A percentile compares a stretch with the other conserved stretches of the same genome.
Evolutionary conservation across 2,888 invertebrate species (phyloP).

Genomic region (Tanypteryx hageni): DNA sequence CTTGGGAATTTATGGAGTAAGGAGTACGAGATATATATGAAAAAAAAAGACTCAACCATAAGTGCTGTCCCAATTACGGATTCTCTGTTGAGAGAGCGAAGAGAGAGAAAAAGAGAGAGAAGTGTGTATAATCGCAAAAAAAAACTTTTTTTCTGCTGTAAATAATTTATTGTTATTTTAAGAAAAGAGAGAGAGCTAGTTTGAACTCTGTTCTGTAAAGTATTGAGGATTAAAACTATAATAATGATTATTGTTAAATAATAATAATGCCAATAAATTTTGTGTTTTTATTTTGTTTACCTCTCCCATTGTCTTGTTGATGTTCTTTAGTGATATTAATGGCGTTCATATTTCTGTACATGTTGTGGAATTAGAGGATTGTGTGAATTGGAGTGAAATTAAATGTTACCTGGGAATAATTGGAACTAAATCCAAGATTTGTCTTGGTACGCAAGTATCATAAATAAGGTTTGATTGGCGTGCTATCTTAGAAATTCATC

Average conservation of each 20-base stretch:
- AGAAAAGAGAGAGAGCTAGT: slow-evolving; percentile 66
- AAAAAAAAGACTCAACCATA: slow-evolving; percentile 60
- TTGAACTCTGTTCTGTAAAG: slow-evolving; percentile 66
- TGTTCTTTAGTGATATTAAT: too few relatives aligned
- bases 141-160: slow-evolving; percentile 65
- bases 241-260: slow-evolving; percentile 65
- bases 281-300: neutral
- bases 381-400: too few relatives aligned
- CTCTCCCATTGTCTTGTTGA: neutral
- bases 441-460: too few relatives aligned
- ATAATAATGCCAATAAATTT: slow-evolving; percentile 54
- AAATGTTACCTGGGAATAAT: too few relatives aligned
- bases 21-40: neutral
- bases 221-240: slow-evolving; percentile 66
- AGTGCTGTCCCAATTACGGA: slow-evolving; percentile 64
- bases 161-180: slow-evolving; percentile 66
- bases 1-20: neutral
- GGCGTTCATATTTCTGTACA: too few relatives aligned
- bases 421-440: too few relatives aligned
- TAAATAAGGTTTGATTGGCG: too few relatives aligned
- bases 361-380: too few relatives aligned
- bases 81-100: slow-evolving; percentile 43
- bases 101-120: slow-evolving; percentile 35
- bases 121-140: slow-evolving; percentile 50
- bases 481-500: too few relatives aligned